phyloP scores from a whole-genome alignment of 2,888 invertebrate genomes.

The Serripes groenlandicus region DNA sequence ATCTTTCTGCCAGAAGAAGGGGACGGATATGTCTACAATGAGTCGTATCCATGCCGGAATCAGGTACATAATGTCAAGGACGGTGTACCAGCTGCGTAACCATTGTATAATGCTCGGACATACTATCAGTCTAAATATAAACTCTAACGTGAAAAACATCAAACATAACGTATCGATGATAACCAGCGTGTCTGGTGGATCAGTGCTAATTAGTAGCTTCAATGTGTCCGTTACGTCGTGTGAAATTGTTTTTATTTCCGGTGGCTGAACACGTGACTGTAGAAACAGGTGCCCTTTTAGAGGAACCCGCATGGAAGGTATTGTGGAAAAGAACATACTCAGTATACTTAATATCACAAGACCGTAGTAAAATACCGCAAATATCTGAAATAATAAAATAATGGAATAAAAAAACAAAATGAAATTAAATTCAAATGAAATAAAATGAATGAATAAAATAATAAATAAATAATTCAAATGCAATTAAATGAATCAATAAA shows the following conservation, averaged over 20 bases:
- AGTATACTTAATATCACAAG: slow-evolving; percentile 73
- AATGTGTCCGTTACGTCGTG: slow-evolving; percentile 56
- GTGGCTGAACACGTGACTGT: slow-evolving; percentile 32
- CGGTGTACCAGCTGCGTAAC: slow-evolving; percentile 62
- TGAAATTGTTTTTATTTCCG: slow-evolving; percentile 24
- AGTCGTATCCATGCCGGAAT: slow-evolving; percentile 69
- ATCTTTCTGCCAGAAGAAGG: slow-evolving; percentile 61
- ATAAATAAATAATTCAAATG: no score
- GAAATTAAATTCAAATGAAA: no score
- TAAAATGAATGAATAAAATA: no score
- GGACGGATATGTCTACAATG: slow-evolving; percentile 54
- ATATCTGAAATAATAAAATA: slow-evolving; percentile 72
- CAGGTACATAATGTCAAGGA: slow-evolving; percentile 71
- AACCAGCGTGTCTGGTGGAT: slow-evolving; percentile 64
- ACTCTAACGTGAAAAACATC: slow-evolving; percentile 72
- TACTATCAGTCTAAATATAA: slow-evolving; percentile 65
- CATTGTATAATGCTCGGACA: slow-evolving; percentile 63
- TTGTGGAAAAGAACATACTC: slow-evolving; percentile 72
- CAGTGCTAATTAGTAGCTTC: slow-evolving; percentile 60
- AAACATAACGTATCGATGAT: slow-evolving; percentile 67
- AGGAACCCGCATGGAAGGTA: slow-evolving; percentile 70
- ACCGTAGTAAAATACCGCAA: slow-evolving; percentile 72
- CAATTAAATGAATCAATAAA: no score
- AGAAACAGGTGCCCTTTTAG: slow-evolving; percentile 39
- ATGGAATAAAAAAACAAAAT: not conserved